Base-by-base conservation (phyloP, 1,140 invertebrate species). In the Coelopa frigida region DNA sequence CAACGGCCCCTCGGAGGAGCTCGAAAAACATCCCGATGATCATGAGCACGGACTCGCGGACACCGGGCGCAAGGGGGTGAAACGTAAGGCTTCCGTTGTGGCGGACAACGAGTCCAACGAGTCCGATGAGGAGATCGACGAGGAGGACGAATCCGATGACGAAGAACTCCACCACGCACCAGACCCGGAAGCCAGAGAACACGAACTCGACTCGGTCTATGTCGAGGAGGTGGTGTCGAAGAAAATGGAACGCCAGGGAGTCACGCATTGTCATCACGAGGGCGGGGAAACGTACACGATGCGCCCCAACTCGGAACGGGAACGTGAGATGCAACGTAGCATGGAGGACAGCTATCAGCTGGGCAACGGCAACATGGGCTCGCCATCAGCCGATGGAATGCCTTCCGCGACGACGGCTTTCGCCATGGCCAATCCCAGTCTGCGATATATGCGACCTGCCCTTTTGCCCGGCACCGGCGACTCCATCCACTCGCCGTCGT, bases 251-350 rank as follows among this genome's bases (percentile, higher is more conserved):
- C 24, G 38, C 8, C 63, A 61, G 41, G 79, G 79, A 57, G 73
- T 78, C 22, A 82, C 80, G 17, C 78, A 81, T 54, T 82, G 80
- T 44, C 80, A 82, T 58, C 76, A 78, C 26, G 77, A 78, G 55
- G 73, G 75, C 27, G 73, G 76, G 6, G 78, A 76, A 46, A 78
- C 78, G 3, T 82, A 82, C 50, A 81, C 80, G 5, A 82, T 82
- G 80, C 70, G 80, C 15, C 80, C 80, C 0, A 55, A 56, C 39
- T 53, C 50, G 7, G 60, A 63, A 15, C 49, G 57, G 57, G 70
- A 73, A 52, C 51, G 74, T 65, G 45, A 71, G 57, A 65, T 73
- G 49, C 62, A 70, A 26, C 22, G 50, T 33, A 45, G 54, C 36
- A 55, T 54, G 36, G 52, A 52, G 22, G 63, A 53, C 42, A 8